Base-by-base conservation (phyloP, 2,113 vertebrate species). In the Pristiophorus japonicus region DNA sequence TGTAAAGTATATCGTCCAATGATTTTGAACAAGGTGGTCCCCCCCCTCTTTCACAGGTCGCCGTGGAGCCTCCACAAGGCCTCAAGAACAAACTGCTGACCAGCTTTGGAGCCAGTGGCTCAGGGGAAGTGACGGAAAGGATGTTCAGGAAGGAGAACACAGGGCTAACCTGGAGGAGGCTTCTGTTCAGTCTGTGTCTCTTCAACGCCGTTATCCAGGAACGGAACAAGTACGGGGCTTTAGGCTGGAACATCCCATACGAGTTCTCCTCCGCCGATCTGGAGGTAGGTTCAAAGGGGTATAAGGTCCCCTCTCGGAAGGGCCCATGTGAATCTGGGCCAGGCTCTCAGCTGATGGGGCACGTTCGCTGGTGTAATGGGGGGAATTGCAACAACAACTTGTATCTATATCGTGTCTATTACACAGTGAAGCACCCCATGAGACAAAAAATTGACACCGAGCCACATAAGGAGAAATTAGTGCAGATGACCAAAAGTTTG, bases 181-280 rank as follows among this genome's bases (percentile, higher is more conserved):
- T 97, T 20, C 16, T 98, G 0, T 98, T 97, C 95, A 97, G 96
- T 84, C 95, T 98, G 0, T 97, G 97, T 66, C 96, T 97, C 67
- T 97, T 97, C 94, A 96, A 97, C 5, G 97, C 97, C 51, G 96
- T 97, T 27, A 84, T 97, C 95, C 97, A 97, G 55, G 97, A 97
- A 70, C 97, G 97, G 78, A 97, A 96, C 88, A 96, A 96, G 34
- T 98, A 97, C 1, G 97, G 97, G 3, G 95, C 96, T 5, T 95
- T 97, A 85, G 97, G 97, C 85, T 97, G 97, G 97, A 98, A 97
- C 59, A 95, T 97, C 47, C 96, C 96, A 3, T 97, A 97, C 22
- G 95, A 96, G 51, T 97, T 98, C 95, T 96, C 78, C 14, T 95
- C 96, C 81, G 96, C 97, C 0, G 97, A 98, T 95, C 96, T 97